phyloP scores from a whole-genome alignment of 2,797 vertebrate genomes.

The Helarctos malayanus region DNA sequence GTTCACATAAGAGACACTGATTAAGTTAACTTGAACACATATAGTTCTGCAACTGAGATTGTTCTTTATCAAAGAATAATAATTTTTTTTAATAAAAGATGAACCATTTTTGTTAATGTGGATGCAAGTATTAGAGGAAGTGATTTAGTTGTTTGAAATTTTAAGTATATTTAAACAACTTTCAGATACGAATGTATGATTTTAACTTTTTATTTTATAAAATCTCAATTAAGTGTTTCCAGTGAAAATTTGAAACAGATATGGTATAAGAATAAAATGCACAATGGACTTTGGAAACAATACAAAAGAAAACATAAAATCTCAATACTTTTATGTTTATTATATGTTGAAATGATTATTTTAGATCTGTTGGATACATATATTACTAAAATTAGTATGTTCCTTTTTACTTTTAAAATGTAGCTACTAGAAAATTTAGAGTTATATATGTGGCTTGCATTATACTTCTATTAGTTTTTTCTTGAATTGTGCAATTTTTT shows the following conservation, averaged over 20 bases:
- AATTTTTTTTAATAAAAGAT: neutral
- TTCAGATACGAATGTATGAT: neutral
- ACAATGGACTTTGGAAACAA: neutral
- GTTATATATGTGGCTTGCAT: neutral
- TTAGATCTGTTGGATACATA: neutral
- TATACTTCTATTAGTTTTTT: conserved; percentile 29
- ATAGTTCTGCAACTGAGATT: neutral
- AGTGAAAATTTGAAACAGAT: conserved; percentile 26
- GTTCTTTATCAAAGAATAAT: neutral
- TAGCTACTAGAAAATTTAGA: neutral
- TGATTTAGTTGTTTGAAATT: neutral
- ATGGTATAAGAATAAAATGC: neutral
- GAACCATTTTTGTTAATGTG: neutral
- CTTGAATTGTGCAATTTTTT: neutral
- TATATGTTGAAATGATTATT: neutral
- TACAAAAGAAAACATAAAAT: conserved; percentile 23
- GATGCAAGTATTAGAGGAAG: neutral
- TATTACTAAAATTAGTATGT: conserved; percentile 7
- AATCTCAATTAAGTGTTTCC: neutral
- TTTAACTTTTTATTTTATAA: conserved; percentile 23
- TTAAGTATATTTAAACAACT: conserved; percentile 3
- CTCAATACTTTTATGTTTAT: conserved; percentile 23
- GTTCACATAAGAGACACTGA: neutral
- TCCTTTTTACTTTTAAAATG: conserved; percentile 31
- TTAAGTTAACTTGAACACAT: neutral